Evolutionary conservation across 2,888 invertebrate genomes (phyloP), one percentile per base, ranked within the genome.

Genomic region (Rhagium mordax): DNA sequence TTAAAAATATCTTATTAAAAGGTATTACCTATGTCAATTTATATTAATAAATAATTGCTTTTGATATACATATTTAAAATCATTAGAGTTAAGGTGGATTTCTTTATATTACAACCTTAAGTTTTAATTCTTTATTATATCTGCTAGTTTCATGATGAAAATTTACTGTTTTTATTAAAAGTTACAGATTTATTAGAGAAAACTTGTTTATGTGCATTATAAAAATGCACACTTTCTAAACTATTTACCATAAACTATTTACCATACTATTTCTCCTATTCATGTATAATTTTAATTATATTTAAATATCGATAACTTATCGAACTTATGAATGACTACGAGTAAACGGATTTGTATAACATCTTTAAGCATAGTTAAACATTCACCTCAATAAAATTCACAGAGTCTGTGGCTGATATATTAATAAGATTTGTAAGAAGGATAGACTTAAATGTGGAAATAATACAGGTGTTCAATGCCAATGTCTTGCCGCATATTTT

Each of bases 261-360:
- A 33, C 13, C 16, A 6, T 57, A 29, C 57, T 67, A 8, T 18
- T 48, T 18, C 27, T 55, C 33, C 67, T 53, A 16, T 57, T 29
- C 18, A 57, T 13, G 18, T 29, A 1, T 27, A 8, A 13, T 57
- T 27, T 57, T 15, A 16, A 21, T 21, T 2, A 15, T 29, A 33
- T 55, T 67, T 2, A 67, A 67, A 13, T 33, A 20, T 67, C 67
- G 5, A 67, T 55, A 18, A 57, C 15, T 29, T 57, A 57, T 27
- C 67, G 57, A 55, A 67, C 53, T 15, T 57, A 41, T 3, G 67
- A 67, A 16, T 67, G 67, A 47, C 41, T 57, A 29, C 67, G 27
- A 6, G 53, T 10, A 67, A 67, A 67, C 8, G 67, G 67, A 67
- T 67, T 67, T 15, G 67, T 67, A 41, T 67, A n/a, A 57, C 67